A percentile compares a stretch with the other conserved stretches of the same genome.
phyloP scores from a whole-genome alignment of 1,140 invertebrate species.

The Diachasma alloeum region DNA sequence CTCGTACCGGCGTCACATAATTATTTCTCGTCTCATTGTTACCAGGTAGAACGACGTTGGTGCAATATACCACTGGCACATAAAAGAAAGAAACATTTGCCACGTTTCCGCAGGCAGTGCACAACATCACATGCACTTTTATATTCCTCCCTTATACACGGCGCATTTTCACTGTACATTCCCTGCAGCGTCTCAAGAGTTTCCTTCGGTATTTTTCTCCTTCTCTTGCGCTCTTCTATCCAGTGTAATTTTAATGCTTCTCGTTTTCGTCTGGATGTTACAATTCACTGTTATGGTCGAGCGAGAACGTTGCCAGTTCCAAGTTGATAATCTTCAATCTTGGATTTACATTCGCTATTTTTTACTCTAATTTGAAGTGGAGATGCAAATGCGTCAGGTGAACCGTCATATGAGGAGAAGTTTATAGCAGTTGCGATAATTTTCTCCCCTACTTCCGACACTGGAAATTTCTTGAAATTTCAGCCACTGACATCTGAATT shows the following conservation, averaged over 20 bases:
- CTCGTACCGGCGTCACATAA: slow-evolving; percentile 6
- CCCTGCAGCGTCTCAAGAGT: slow-evolving; percentile 15
- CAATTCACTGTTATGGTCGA: not conserved
- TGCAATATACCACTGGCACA: not conserved
- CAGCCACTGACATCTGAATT: too few relatives aligned
- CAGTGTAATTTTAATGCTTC: not conserved
- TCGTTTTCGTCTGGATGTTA: not conserved
- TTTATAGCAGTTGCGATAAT: too few relatives aligned
- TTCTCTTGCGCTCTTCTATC: not conserved
- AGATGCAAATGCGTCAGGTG: too few relatives aligned
- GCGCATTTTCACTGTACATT: not conserved
- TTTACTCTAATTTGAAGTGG: too few relatives aligned
- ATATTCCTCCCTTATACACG: not conserved
- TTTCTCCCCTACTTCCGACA: too few relatives aligned
- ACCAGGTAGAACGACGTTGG: not conserved
- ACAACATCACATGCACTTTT: not conserved
- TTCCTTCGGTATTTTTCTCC: not conserved
- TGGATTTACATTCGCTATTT: too few relatives aligned
- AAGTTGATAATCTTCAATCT: too few relatives aligned
- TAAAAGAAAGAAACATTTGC: slow-evolving; percentile 14
- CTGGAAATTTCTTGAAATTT: too few relatives aligned
- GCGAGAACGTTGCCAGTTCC: too few relatives aligned
- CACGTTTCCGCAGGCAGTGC: slow-evolving; percentile 16
- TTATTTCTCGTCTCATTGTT: slow-evolving; percentile 20
- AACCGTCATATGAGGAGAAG: too few relatives aligned